Evolutionary conservation across 2,113 vertebrate species (phyloP), one percentile per base, ranked within the genome.

Genomic region (Sylvietta virens): DNA sequence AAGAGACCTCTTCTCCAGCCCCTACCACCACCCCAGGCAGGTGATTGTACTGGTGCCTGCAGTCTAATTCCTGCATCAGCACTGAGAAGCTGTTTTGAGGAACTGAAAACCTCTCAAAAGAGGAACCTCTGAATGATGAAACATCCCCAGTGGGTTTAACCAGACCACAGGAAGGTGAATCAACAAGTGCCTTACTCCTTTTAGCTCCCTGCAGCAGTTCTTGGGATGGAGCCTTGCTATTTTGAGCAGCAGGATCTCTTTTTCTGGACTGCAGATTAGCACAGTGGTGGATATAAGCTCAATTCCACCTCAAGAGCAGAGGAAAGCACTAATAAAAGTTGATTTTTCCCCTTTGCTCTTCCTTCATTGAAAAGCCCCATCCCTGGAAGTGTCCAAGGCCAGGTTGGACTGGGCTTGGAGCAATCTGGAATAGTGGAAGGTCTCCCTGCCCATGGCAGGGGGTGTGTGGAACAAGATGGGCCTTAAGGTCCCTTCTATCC

Each of bases 281-380:
- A 20, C 1, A 26, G 56, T 35, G 64, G 42, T 71, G 51, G 47
- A 15, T 91, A 24, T 31, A 51, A 88, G 77, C 30, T 35, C 40
- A 53, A 39, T 90, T 72, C 18, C 26, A 90, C 9, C 48, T 70
- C 58, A 48, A 82, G 31, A 77, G 50, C 35, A 90, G 74, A 65
- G 45, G 45, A 73, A 73, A 86, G 24, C 21, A 26, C 50, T 70
- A 44, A 79, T 14, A 5, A 3, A 78, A 94, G 56, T 23, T 77
- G 51, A 22, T 66, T 67, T 27, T 15, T 12, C 14, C 27, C 27
- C 50, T 95, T 58, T 92, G 23, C 15, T 65, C 39, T 53, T 82
- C 50, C 44, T 51, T 74, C 96, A 99, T 98, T 21, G 99, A 99
- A 96, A 99, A 78, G 19, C 23, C 19, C 18, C 19, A 78, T 28